Conservation (phyloP, 1,140 invertebrate genomes). For the Pinna nobilis region DNA sequence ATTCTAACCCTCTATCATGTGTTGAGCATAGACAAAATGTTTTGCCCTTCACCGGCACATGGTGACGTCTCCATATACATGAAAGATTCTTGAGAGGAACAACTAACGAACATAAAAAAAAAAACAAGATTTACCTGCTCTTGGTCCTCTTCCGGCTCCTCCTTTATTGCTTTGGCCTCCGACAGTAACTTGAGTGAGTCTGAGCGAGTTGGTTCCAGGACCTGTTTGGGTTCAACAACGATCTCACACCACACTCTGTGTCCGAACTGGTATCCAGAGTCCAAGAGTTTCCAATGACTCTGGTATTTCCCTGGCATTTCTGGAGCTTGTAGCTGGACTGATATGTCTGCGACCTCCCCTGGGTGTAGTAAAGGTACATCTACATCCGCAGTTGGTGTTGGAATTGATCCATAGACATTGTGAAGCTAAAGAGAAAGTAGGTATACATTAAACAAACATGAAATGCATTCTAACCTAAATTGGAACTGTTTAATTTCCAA, state of each 20-base stretch:
- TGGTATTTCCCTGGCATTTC: constrained; percentile 67
- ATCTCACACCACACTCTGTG: constrained; percentile 71
- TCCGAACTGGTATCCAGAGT: constrained; percentile 69
- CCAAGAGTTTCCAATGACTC: constrained; percentile 72
- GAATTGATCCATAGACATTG: constrained; percentile 43
- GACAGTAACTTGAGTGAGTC: constrained; percentile 47
- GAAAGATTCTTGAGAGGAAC: too few relatives aligned
- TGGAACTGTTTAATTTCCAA: too few relatives aligned
- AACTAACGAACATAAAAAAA: too few relatives aligned
- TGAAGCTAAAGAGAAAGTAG: constrained; percentile 4
- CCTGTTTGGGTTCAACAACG: constrained; percentile 56
- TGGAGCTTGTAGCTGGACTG: constrained; percentile 65
- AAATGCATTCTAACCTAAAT: too few relatives aligned
- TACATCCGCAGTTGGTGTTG: constrained; percentile 47
- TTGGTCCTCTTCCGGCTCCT: background rate
- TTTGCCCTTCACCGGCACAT: too few relatives aligned
- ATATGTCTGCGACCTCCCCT: constrained; percentile 65
- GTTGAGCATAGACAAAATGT: too few relatives aligned
- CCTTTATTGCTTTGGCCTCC: constrained; percentile 5
- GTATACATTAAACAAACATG: background rate
- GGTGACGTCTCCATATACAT: too few relatives aligned
- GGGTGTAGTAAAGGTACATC: constrained; percentile 61
- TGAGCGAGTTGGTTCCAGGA: constrained; percentile 50
- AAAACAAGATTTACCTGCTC: constrained; percentile 7
- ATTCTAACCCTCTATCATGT: too few relatives aligned